These are phyloP conservation scores for Ptychobarbus kaznakovi DNA, from an alignment of 2,797 vertebrate species.

Conservation along the genomic window DNA sequence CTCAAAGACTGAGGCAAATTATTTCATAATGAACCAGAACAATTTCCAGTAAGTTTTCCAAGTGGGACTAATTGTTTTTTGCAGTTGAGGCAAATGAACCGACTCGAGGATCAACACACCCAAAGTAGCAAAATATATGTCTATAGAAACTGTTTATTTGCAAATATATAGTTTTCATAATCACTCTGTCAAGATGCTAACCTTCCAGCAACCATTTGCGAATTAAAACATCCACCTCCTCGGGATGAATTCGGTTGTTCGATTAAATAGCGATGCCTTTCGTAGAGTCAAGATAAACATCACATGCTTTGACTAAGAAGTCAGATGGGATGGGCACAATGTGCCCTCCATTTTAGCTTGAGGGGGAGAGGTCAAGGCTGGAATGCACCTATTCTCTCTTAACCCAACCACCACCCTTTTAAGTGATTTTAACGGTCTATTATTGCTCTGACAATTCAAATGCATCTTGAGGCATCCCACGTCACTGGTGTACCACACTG, in stretches of 20 bases:
- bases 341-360: constrained; percentile 28
- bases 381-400: not conserved
- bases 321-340: not conserved
- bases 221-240: not conserved
- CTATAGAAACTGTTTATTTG: not conserved
- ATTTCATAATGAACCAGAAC: constrained; percentile 20
- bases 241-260: not conserved
- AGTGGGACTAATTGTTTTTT: constrained; percentile 15
- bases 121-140: not conserved
- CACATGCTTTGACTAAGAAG: constrained; percentile 12
- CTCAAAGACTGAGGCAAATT: not conserved
- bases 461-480: constrained; percentile 20
- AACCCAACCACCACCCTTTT: constrained; percentile 21
- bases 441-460: constrained; percentile 21
- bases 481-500: constrained; percentile 3
- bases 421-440: constrained; percentile 23
- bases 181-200: not conserved
- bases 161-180: not conserved
- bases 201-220: not conserved
- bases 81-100: constrained; percentile 9
- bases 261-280: not conserved
- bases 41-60: constrained; percentile 4
- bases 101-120: not conserved
- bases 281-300: constrained; percentile 1
- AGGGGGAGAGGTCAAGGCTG: constrained; percentile 18